These are phyloP conservation scores for Galerucella pusilla DNA, from an alignment of 2,888 invertebrate species.

Conservation along the genomic window DNA sequence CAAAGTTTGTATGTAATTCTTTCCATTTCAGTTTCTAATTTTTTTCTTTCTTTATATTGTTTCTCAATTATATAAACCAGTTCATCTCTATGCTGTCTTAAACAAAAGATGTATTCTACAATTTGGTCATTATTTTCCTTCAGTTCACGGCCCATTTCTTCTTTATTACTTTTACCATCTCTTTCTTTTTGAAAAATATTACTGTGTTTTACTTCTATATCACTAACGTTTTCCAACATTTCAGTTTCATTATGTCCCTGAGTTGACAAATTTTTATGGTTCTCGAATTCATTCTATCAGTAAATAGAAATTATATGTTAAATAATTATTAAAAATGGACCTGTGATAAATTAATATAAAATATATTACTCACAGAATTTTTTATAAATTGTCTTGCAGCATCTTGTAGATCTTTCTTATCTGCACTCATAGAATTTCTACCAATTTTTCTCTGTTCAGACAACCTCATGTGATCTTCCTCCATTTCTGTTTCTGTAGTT, in stretches of 20 bases:
- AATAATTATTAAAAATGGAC: background rate
- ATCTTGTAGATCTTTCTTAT: background rate
- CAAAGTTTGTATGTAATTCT: constrained; percentile 58
- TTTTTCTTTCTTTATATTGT: constrained; percentile 57
- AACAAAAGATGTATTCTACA: constrained; percentile 51
- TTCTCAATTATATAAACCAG: constrained; percentile 55
- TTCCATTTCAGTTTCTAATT: constrained; percentile 57
- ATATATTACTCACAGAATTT: background rate
- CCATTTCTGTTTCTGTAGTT: background rate
- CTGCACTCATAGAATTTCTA: background rate
- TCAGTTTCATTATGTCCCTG: background rate
- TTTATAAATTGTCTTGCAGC: background rate
- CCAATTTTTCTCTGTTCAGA: background rate
- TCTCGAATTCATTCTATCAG: background rate
- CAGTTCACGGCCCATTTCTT: constrained; percentile 48
- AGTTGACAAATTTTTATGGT: background rate
- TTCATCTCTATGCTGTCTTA: constrained; percentile 57
- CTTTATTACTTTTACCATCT: constrained; percentile 3
- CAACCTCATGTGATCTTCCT: background rate
- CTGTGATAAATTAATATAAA: background rate
- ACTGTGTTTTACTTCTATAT: background rate
- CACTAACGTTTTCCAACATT: background rate
- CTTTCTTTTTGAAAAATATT: background rate
- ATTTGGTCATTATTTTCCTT: constrained; percentile 57
- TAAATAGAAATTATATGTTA: background rate